Base-by-base conservation (phyloP, 2,888 invertebrate genomes). In the Graphium colonna region DNA sequence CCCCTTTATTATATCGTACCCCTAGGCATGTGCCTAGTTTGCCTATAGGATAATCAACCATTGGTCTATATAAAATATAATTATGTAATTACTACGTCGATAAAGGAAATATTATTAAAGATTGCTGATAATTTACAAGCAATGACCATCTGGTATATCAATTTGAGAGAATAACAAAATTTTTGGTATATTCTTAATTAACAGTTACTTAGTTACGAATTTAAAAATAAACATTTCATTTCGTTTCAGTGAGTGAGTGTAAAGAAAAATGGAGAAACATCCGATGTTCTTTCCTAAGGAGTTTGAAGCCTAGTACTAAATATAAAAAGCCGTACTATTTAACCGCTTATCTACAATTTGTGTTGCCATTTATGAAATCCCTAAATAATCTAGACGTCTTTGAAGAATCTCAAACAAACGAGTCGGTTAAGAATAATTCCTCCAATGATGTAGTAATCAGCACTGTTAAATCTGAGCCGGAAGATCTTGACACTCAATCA, bases 221-320 rank as follows among this genome's bases (percentile, higher is more conserved):
- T n/a, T n/a, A n/a, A n/a, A n/a, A n/a, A n/a, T n/a, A n/a, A n/a
- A n/a, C n/a, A n/a, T n/a, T 21, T 51, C 48, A 17, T 57, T 55
- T 48, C 18, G 18, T 39, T 71, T 31, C 68, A 73, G 72, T 73
- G 1, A 62, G 57, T 31, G 72, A 72, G 41, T 69, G 69, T 51
- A 73, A 71, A 60, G 72, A 73, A 52, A 72, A 73, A 65, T 73
- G 72, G 72, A 60, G 71, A 9, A 72, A 72, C 28, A 73, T 73
- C 51, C 53, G 72, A 48, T 70, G 70, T 12, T 73, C 72, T 0
- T 71, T 68, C 51, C 51, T 73, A 5, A 65, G 71, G 47, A 73
- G 70, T 46, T 62, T 73, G 57, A 70, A 68, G 46, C 63, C 61
- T 0, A 64, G 58, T 16, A 54, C 55, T 2, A 73, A 68, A 60